Base-by-base conservation (phyloP, 1,140 invertebrate species). In the Pomacea maculata region DNA sequence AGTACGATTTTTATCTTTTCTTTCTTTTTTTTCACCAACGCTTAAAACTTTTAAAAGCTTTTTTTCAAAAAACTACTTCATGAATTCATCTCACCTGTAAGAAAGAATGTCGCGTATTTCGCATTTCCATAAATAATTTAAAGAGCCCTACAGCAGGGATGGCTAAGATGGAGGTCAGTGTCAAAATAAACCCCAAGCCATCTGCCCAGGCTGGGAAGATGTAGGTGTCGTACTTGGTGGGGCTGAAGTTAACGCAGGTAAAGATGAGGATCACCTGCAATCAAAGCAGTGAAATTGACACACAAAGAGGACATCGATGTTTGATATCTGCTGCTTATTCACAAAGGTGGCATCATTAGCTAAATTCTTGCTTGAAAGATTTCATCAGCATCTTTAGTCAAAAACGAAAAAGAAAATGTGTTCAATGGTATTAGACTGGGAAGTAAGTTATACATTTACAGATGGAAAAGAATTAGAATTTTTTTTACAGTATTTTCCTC, bases 131-230 rank as follows among this genome's bases (percentile, higher is more conserved):
- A 61, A 84, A 14, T 1, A 88, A 75, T 81, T 85, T 86, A 57
- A 82, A 85, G n/a, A 89, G n/a, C 29, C 88, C 89, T 15, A 91
- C 84, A 63, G 83, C 80, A 19, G 91, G 91, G 64, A 92, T 92
- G 52, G 88, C 84, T 3, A 88, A 79, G 11, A 92, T 86, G n/a
- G 91, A 91, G 14, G 86, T 79, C 10, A 91, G 63, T 12, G 91
- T 88, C 12, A 92, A 83, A 6, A 84, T 19, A 82, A 87, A 89
- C 11, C 91, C 91, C 25, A 91, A n/a, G 29, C 80, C 88, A 75
- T 91, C 89, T 21, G 91, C 89, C 91, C 91, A 92, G 17, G 21
- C 71, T 3, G 91, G 91, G 82, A 89, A 92, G 8, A 85, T 45
- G 63, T 90, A 86, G n/a, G 83, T 80, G 45, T 87, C 87, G 82